These are phyloP conservation scores for Solen grandis DNA, from an alignment of 1,140 invertebrate genomes.

Conservation along the genomic window DNA sequence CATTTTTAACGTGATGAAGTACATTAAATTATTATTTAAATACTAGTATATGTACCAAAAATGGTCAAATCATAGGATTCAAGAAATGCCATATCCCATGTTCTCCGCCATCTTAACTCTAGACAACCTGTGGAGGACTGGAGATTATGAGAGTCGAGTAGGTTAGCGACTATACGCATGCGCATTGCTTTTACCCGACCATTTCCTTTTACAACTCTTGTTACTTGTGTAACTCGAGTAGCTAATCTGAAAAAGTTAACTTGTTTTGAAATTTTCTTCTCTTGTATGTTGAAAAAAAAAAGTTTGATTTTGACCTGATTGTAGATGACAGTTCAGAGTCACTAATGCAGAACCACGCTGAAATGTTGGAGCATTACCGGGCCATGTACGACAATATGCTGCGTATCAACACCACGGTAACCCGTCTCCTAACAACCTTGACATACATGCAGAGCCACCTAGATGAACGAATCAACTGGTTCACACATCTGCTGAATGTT, in stretches of 20 bases:
- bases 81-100: too few species aligned
- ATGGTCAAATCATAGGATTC: not conserved
- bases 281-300: too few species aligned
- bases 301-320: too few species aligned
- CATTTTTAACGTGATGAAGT: not conserved
- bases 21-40: too few species aligned
- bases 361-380: conserved; percentile 83
- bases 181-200: too few species aligned
- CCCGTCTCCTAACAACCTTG: conserved; percentile 83
- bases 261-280: too few species aligned
- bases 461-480: conserved; percentile 84
- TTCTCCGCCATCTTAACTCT: too few species aligned
- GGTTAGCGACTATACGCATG: too few species aligned
- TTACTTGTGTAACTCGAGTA: too few species aligned
- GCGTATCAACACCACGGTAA: conserved; percentile 84
- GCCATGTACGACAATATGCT: conserved; percentile 83
- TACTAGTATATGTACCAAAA: not conserved
- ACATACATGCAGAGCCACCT: conserved; percentile 82
- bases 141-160: not conserved
- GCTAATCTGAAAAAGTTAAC: too few species aligned
- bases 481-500: conserved; percentile 83
- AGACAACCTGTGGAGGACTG: too few species aligned
- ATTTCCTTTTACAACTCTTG: too few species aligned
- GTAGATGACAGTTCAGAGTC: conserved; percentile 82
- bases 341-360: conserved; percentile 82